Base-by-base conservation (phyloP, 2,888 invertebrate genomes). In the Rhaphigaster nebulosa region DNA sequence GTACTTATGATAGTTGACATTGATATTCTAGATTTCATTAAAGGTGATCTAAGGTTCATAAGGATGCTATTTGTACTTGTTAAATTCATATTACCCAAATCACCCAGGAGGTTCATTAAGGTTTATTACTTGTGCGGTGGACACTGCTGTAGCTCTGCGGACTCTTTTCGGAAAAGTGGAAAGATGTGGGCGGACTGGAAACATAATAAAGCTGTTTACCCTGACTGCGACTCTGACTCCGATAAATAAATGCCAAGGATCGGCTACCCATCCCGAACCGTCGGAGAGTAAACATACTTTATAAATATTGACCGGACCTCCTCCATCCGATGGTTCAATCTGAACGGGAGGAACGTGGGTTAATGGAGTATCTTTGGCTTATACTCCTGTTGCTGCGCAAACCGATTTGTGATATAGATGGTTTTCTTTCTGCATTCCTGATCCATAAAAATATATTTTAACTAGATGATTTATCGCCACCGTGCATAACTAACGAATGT, bases 111-210 rank as follows among this genome's bases (percentile, higher is more conserved):
- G n/a, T 60, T 60, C 3, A n/a, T 60, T 12, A 60, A 60, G n/a
- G n/a, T 60, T 26, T 60, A 60, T n/a, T 20, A 10, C 1, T 12
- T 8, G 10, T 0, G 12, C 0, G 1, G 1, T n/a, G 15, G 29
- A 76, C 70, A 18, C 5, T 0, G 23, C 2, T 18, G 4, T 8
- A 34, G 23, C 34, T 20, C 6, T 4, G 45, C 4, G 45, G 29
- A 65, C 29, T 29, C 29, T 65, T 65, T 65, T 18, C 29, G 0
- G 29, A 2, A 38, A 76, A 60, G 70, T 38, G 20, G 65, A 29
- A 18, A 76, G 20, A 20, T n/a, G 70, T 76, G 70, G 70, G 70
- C 34, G 70, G 38, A 76, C 70, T 76, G 70, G 70, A 76, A 76
- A 38, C 20, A 20, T 38, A 76, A 76, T 76, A 76, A 65, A 76